Base-by-base conservation (phyloP, 2,888 invertebrate species). In the Timema cristinae region DNA sequence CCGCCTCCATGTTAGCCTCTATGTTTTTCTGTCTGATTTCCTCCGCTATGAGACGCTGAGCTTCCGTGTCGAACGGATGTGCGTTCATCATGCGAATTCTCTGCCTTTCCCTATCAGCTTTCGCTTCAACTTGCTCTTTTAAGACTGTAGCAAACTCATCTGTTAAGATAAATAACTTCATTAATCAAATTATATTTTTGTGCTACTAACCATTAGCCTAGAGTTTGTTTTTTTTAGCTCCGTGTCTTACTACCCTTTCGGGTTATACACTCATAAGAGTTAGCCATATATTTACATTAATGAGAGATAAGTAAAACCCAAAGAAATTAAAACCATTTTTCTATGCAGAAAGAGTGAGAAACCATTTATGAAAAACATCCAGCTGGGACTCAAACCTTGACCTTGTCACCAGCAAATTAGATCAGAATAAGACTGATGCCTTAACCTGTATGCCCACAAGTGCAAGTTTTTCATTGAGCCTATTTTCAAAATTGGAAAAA, bases 1-100 rank as follows among this genome's bases (percentile, higher is more conserved):
- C 98, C 0, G 96, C 95, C 81, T 98, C 96, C 97, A 98, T 98
- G 80, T 98, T 98, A 0, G 95, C 94, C 82, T 98, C 95, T 75
- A 98, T 96, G 82, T 98, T 98, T 81, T 97, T 94, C 79, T 93
- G 95, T 77, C 92, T 87, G 75, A 98, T 98, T 84, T 97, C 96
- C 81, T 97, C 97, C 6, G 97, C 97, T 77, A 98, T 98, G 79
- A 96, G 87, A 74, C 92, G 87, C 82, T 98, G 98, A 0, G 97
- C 95, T 82, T 97, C 97, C 0, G 94, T 91, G 83, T 97, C 97
- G 81, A 98, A 97, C 0, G 97, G 97, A 85, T 97, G 94, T 0
- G 97, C 95, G 78, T 91, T 91, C 85, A 97, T 88, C 90, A 98
- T 92, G 79, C 93, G 89, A 70, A 94, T 85, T 79, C 93, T 86